Conservation (phyloP, 2,113 vertebrate genomes). For the Ammodytes dubius region DNA sequence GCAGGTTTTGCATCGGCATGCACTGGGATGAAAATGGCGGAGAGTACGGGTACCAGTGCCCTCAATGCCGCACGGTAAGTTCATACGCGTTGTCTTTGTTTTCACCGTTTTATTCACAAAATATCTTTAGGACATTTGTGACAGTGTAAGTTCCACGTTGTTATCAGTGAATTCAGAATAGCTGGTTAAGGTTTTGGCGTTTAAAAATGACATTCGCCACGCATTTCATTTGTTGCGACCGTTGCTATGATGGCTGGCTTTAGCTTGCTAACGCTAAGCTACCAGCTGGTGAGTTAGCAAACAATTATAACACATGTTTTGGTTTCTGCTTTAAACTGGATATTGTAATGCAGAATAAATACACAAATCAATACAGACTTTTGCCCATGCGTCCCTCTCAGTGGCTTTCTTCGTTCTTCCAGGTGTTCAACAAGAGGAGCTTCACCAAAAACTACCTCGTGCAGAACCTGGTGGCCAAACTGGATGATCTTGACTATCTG, state of each 20-base stretch:
- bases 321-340: not conserved
- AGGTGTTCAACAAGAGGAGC: constrained; percentile 84
- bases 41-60: constrained; percentile 86
- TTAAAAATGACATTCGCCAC: not conserved
- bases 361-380: not conserved
- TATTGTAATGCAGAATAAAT: too few relatives aligned
- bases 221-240: constrained; percentile 1
- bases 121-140: not conserved
- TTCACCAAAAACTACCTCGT: constrained; percentile 87
- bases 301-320: too few relatives aligned
- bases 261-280: constrained; percentile 4
- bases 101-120: not conserved
- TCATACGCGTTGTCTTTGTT: not conserved
- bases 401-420: not conserved
- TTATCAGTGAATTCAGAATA: accelerated
- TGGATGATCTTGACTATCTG: constrained; percentile 82
- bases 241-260: constrained; percentile 24
- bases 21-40: constrained; percentile 87
- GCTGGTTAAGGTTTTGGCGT: not conserved
- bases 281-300: not conserved
- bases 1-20: constrained; percentile 84
- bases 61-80: constrained; percentile 84
- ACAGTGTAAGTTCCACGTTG: accelerated
- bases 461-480: constrained; percentile 84
- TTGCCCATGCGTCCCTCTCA: not conserved